Evolutionary conservation across 2,888 invertebrate genomes (phyloP), one percentile per base, ranked within the genome.

Genomic region (Schizaphis graminum): DNA sequence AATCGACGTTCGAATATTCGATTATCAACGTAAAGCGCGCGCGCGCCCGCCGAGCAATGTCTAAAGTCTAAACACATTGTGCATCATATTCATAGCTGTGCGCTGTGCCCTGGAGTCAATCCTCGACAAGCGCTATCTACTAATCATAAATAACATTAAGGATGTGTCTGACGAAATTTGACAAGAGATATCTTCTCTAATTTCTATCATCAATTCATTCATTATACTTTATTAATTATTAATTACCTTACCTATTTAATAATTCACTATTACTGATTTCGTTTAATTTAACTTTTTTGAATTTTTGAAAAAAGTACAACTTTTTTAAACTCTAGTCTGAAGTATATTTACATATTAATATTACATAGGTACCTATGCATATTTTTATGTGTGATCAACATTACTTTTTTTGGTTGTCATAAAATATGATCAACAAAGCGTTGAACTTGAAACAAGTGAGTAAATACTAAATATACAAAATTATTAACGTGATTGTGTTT

Each of bases 371-470:
- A 47, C 44, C 44, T 47, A 77, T 21, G 77, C 24, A 35, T 35
- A 77, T 77, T 77, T 35, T 16, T 21, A 35, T 21, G 77, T 77
- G 21, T 77, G 8, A 21, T 77, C 8, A 2, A 3, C 21, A 8
- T 21, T 2, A 77, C 1, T 35, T 35, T n/a, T 28, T 61, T 0
- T 1, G 13, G 21, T 44, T 89, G 35, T 8, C 26, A 8, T 44
- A 57, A 89, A 93, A 53, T 88, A 93, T 93, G 92, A 77, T 93
- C 67, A 57, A 94, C 41, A 94, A 94, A 67, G 91, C 90, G 0
- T 41, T 94, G 3, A 91, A 94, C 24, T 53, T 94, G 49, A 94
- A 94, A 94, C 94, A 94, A 67, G 94, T 94, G 44, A 86, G 90
- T 61, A 41, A 57, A 35, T 77, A 77, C 35, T 35, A 21, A 21